phyloP scores from a whole-genome alignment of 2,888 invertebrate species.

The Ophion ventricosus region DNA sequence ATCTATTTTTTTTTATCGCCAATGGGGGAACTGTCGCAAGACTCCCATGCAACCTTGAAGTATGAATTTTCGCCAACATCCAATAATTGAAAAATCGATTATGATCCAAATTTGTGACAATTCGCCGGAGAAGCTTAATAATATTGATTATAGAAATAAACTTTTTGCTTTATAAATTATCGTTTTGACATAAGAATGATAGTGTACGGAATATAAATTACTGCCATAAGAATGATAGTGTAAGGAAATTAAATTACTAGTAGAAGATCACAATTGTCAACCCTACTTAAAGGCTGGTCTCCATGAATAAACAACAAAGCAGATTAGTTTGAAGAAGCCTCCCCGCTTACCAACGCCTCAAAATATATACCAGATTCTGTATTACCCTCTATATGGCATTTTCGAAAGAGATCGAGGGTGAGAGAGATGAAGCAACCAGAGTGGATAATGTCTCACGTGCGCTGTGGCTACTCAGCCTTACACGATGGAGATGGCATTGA shows the following conservation, averaged over 20 bases:
- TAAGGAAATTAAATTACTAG: not conserved
- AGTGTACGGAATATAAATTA: not conserved
- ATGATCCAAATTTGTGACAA: too few relatives aligned
- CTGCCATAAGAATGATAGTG: not conserved
- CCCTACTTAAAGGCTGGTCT: not conserved
- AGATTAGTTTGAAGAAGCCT: not conserved
- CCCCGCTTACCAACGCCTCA: not conserved
- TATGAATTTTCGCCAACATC: too few relatives aligned
- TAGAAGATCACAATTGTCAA: not conserved
- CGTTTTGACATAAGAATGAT: too few relatives aligned
- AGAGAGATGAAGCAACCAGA: slow-evolving; percentile 29
- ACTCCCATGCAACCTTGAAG: too few relatives aligned
- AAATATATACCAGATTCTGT: not conserved
- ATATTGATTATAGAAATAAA: not conserved
- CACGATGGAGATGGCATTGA: slow-evolving; percentile 78
- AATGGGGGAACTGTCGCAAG: too few relatives aligned
- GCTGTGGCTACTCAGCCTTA: slow-evolving; percentile 33
- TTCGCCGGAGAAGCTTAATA: too few relatives aligned
- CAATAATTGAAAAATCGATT: too few relatives aligned
- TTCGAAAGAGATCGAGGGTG: not conserved
- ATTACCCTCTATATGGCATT: not conserved
- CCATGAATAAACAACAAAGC: not conserved
- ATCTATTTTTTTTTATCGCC: too few relatives aligned
- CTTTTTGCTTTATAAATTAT: too few relatives aligned
- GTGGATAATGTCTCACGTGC: slow-evolving; percentile 18